Evolutionary conservation across 2,797 vertebrate species (phyloP).

Genomic region (Melanotaenia parkinsoni): DNA sequence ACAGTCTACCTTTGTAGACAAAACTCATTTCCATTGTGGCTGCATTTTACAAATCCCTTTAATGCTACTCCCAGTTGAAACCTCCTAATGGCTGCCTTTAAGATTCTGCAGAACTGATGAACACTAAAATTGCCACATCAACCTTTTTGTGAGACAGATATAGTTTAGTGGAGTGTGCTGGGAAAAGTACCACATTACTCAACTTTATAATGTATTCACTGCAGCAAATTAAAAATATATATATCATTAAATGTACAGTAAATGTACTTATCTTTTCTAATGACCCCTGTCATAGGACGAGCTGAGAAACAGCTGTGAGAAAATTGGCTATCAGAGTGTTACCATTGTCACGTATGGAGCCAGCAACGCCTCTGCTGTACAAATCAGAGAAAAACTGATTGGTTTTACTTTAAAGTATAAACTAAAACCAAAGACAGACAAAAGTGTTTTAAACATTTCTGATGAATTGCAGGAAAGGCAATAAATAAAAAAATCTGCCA

Average conservation of each 20-base stretch:
- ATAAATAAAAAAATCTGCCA: neutral
- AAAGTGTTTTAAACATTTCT: neutral
- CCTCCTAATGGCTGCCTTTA: slow-evolving; percentile 60
- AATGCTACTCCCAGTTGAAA: slow-evolving; percentile 59
- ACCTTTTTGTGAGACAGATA: slow-evolving; percentile 49
- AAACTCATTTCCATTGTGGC: slow-evolving; percentile 64
- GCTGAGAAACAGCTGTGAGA: slow-evolving; percentile 15
- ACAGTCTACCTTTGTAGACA: slow-evolving; percentile 67
- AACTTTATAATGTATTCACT: slow-evolving; percentile 29
- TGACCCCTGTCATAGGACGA: slow-evolving; percentile 20
- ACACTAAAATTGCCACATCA: slow-evolving; percentile 57
- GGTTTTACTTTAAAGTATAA: neutral
- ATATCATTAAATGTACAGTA: slow-evolving; percentile 31
- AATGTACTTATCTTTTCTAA: slow-evolving; percentile 32
- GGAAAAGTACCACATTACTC: slow-evolving; percentile 36
- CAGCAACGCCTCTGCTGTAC: neutral
- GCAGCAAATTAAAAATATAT: slow-evolving; percentile 13
- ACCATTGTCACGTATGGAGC: slow-evolving; percentile 10
- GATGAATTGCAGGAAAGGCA: neutral
- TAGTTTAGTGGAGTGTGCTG: slow-evolving; percentile 31
- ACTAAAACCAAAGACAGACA: neutral
- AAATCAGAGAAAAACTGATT: neutral
- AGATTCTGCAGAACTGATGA: slow-evolving; percentile 56
- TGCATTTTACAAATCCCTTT: slow-evolving; percentile 70
- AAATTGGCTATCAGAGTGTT: slow-evolving; percentile 11